Evolutionary conservation across 2,797 vertebrate genomes (phyloP).

Genomic region (Brachymystax lenok): DNA sequence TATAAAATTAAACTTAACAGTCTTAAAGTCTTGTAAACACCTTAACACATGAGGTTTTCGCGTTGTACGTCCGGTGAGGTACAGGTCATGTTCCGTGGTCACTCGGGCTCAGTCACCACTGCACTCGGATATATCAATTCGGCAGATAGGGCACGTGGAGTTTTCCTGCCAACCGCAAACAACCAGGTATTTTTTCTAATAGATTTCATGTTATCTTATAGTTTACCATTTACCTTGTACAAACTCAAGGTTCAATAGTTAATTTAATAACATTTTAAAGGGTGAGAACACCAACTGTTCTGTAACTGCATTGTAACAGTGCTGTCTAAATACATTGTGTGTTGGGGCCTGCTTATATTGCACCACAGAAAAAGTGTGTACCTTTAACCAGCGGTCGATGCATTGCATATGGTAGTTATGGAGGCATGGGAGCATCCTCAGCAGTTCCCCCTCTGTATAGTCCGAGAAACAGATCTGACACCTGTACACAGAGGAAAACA

Average conservation of each 20-base stretch:
- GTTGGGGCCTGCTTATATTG: not conserved
- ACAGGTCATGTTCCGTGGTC: conserved; percentile 37
- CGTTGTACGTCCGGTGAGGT: conserved; percentile 65
- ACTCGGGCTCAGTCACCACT: conserved; percentile 42
- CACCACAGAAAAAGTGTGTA: conserved; percentile 31
- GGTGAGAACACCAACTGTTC: not conserved
- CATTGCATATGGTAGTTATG: conserved; percentile 81
- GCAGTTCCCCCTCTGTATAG: conserved; percentile 70
- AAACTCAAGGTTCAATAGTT: not conserved
- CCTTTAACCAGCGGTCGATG: conserved; percentile 81
- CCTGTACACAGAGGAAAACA: conserved; percentile 46
- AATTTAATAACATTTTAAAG: not conserved
- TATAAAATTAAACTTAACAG: not conserved
- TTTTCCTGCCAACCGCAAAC: conserved; percentile 66
- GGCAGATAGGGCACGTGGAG: conserved; percentile 77
- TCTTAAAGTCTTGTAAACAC: conserved; percentile 30
- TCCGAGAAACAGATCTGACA: conserved; percentile 81
- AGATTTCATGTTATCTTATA: not conserved
- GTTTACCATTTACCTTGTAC: not conserved
- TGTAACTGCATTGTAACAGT: not conserved
- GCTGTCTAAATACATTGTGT: not conserved
- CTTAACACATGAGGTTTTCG: not conserved
- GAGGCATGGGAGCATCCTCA: conserved; percentile 79
- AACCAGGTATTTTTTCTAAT: not conserved
- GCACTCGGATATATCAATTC: conserved; percentile 69